Base-by-base conservation (phyloP, 2,113 vertebrate species). In the Climacteris rufus region DNA sequence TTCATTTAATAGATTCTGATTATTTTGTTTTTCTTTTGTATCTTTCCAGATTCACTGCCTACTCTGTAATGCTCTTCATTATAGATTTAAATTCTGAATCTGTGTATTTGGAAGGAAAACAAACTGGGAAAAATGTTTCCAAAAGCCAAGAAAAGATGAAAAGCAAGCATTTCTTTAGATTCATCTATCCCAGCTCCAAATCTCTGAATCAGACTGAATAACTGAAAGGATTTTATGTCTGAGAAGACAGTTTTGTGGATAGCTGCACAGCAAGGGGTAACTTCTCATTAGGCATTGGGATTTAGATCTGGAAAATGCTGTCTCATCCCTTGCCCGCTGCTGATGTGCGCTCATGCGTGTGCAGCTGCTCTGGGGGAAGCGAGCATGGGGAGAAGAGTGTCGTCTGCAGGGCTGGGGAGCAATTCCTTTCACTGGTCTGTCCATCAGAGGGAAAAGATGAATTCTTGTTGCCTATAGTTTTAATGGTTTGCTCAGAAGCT, bases 261-360 rank as follows among this genome's bases (percentile, higher is more conserved):
- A 54, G 54, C 31, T 49, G 71, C 86, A 19, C 84, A 77, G 75
- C 93, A 65, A 72, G 60, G 80, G n/a, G 25, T 71, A 83, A 52
- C 56, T 86, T 85, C 87, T 95, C 68, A 23, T 78, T 44, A 42
- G 54, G 47, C 49, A 7, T 3, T 45, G 68, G 61, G 45, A 35
- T 90, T 65, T 27, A 82, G 59, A 27, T 59, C 66, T 74, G 24
- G 83, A 94, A 96, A 95, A 88, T 5, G 89, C 96, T 95, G 94
- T 87, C 81, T 97, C 92, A 89, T 93, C 42, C 65, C 65, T 65
- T 37, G 50, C 66, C 50, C 0, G 2, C 68, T 45, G 72, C 42
- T 0, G 1, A 15, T 31, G 35, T 0, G 0, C 1, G 1, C 69
- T 45, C 3, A 3, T 33, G 83, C 2, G 3, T 30, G 57, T 52